phyloP scores from a whole-genome alignment of 2,797 vertebrate species.

The Schizopygopsis pylzovi region DNA sequence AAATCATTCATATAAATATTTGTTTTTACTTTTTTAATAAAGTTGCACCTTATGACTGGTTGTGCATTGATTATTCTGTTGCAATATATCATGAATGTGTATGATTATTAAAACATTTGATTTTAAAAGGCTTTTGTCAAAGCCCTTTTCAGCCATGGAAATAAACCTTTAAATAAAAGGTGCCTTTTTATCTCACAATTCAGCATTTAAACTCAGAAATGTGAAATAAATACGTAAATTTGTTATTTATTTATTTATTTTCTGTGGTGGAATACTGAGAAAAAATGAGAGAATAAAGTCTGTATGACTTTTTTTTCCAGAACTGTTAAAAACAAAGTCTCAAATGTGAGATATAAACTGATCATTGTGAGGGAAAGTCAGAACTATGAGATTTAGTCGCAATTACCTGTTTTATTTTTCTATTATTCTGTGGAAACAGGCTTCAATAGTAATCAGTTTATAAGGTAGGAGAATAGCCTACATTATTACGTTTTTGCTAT shows the following conservation, averaged over 20 bases:
- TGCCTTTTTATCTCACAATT: background rate
- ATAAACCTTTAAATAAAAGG: background rate
- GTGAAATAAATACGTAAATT: background rate
- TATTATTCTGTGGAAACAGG: background rate
- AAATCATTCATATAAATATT: constrained; percentile 81
- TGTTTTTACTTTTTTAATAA: constrained; percentile 89
- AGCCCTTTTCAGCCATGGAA: background rate
- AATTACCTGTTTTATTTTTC: background rate
- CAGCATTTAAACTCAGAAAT: background rate
- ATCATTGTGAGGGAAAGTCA: background rate
- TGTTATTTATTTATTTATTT: background rate
- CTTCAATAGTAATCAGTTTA: background rate
- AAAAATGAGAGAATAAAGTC: background rate
- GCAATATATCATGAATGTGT: background rate
- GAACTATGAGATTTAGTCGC: background rate
- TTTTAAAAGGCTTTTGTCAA: background rate
- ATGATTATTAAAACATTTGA: background rate
- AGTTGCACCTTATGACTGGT: constrained; percentile 78
- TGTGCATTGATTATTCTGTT: constrained; percentile 23
- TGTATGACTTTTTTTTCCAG: background rate
- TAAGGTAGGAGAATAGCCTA: background rate
- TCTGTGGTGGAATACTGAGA: background rate
- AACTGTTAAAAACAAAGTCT: no score
- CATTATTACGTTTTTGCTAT: background rate
- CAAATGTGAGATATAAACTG: no score